A percentile compares a stretch with the other conserved stretches of the same genome.
Conservation (phyloP, 2,888 invertebrate species). For the Priocnemis perturbator region DNA sequence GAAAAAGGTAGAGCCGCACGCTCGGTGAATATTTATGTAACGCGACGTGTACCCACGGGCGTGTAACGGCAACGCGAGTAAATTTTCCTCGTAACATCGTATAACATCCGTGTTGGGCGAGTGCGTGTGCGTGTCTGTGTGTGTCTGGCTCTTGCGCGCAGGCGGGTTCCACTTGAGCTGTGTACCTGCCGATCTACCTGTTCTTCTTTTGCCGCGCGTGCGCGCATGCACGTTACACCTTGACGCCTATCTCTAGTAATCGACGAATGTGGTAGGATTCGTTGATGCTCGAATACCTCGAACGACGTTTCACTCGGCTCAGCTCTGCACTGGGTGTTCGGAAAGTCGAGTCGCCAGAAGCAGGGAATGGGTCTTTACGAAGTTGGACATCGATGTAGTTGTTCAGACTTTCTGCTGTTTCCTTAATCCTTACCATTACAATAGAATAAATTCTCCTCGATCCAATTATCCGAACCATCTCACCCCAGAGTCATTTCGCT, state of each 20-base stretch:
- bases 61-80: slow-evolving; percentile 68
- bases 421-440: too few relatives aligned
- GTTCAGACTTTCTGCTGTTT: too few relatives aligned
- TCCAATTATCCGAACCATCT: too few relatives aligned
- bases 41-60: slow-evolving; percentile 48
- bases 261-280: slow-evolving; percentile 29
- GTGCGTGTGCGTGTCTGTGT: slow-evolving; percentile 17
- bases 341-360: too few relatives aligned
- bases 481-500: too few relatives aligned
- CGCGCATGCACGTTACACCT: slow-evolving; percentile 36
- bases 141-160: too few relatives aligned
- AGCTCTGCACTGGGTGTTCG: slow-evolving; percentile 10
- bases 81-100: slow-evolving; percentile 53
- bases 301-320: slow-evolving; percentile 40
- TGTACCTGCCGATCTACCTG: background rate
- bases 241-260: slow-evolving; percentile 37
- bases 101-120: slow-evolving; percentile 41
- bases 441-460: too few relatives aligned
- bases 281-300: slow-evolving; percentile 23
- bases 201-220: background rate
- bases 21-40: slow-evolving; percentile 65
- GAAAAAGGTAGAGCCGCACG: slow-evolving; percentile 53
- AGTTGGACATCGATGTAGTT: too few relatives aligned
- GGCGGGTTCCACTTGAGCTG: background rate
- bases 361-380: too few relatives aligned